Conservation (phyloP, 2,113 vertebrate species). For the Charadrius vociferus region DNA sequence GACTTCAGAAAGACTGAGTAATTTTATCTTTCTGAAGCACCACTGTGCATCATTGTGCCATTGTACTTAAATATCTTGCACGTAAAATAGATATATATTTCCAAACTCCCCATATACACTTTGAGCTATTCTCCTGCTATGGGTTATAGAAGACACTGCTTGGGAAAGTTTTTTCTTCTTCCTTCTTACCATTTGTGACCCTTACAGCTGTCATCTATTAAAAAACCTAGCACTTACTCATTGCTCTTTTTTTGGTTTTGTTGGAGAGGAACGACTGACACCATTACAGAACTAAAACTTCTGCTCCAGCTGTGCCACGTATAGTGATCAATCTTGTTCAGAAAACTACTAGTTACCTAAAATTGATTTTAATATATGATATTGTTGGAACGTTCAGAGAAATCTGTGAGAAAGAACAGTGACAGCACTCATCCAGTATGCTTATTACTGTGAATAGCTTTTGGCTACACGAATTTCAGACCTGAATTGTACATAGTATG, state of each 20-base stretch:
- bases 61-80: background rate
- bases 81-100: background rate
- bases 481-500: background rate
- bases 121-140: background rate
- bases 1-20: background rate
- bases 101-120: background rate
- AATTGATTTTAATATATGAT: background rate
- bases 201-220: background rate
- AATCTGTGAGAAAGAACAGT: background rate
- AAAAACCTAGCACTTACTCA: background rate
- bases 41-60: background rate
- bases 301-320: background rate
- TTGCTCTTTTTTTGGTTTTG: background rate
- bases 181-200: background rate
- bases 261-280: background rate
- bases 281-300: background rate
- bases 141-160: background rate
- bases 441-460: background rate
- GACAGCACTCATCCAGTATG: background rate
- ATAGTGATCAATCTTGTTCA: background rate
- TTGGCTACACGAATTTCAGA: background rate
- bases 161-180: background rate
- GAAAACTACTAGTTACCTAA: background rate
- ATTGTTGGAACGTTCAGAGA: background rate
- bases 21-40: slow-evolving; percentile 1